These are phyloP conservation scores for Phylloscopus collybita DNA, from an alignment of 2,797 vertebrate species.

Conservation along the genomic window DNA sequence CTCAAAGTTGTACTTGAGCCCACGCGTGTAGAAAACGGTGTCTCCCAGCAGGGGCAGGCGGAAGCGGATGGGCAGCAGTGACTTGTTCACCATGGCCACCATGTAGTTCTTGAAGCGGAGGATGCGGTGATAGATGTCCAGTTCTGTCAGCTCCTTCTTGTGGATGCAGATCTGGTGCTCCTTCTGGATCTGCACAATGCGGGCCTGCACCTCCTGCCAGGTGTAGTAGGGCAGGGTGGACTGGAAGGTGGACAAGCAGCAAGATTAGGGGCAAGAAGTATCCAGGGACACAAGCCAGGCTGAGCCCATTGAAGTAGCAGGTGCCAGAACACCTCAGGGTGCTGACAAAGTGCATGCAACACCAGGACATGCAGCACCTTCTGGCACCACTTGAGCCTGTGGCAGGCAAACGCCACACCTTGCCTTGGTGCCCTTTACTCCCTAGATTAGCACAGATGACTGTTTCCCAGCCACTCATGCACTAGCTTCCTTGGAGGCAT, in stretches of 20 bases:
- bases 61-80: slow-evolving; percentile 93
- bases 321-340: fast-evolving
- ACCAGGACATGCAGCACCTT: background rate
- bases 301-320: background rate
- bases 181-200: slow-evolving; percentile 98
- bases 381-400: background rate
- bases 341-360: background rate
- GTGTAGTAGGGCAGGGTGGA: slow-evolving; percentile 93
- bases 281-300: background rate
- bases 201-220: slow-evolving; percentile 97
- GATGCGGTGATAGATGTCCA: slow-evolving; percentile 97
- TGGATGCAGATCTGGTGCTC: slow-evolving; percentile 99
- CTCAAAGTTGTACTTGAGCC: slow-evolving; percentile 99
- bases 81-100: slow-evolving; percentile 99
- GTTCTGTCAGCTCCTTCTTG: slow-evolving; percentile 94
- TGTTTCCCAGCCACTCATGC: background rate
- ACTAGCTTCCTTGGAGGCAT: background rate
- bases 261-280: background rate
- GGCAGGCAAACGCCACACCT: background rate
- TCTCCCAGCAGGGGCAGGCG: slow-evolving; percentile 88
- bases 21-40: slow-evolving; percentile 91
- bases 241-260: slow-evolving; percentile 36
- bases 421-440: background rate
- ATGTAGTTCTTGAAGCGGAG: slow-evolving; percentile 99
- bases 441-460: background rate